phyloP scores from a whole-genome alignment of 2,888 invertebrate genomes.

The Acrobasis repandana region DNA sequence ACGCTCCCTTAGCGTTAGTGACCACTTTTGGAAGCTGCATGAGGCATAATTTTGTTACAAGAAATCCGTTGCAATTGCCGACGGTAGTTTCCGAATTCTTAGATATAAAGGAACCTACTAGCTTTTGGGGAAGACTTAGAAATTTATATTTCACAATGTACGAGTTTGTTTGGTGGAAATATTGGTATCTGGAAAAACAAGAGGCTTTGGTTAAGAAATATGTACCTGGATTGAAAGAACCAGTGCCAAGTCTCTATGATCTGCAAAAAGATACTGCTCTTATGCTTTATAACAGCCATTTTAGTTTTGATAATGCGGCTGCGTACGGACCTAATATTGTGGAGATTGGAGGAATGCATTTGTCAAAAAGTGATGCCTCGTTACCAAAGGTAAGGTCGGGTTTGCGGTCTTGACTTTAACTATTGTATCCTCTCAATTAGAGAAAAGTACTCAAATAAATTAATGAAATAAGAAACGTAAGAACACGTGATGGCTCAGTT shows the following conservation, averaged over 20 bases:
- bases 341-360: conserved; percentile 83
- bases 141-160: conserved; percentile 73
- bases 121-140: conserved; percentile 73
- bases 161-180: conserved; percentile 68
- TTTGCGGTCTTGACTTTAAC: neutral
- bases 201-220: conserved; percentile 62
- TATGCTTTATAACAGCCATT: conserved; percentile 76
- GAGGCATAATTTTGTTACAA: conserved; percentile 60
- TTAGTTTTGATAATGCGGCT: conserved; percentile 67
- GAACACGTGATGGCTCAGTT: no score
- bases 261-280: conserved; percentile 67
- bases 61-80: conserved; percentile 69
- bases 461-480: no score
- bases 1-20: conserved; percentile 62
- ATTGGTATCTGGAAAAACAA: conserved; percentile 63
- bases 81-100: conserved; percentile 65
- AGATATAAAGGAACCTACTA: conserved; percentile 71
- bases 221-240: conserved; percentile 56
- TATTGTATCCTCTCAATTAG: neutral
- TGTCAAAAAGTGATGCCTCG: conserved; percentile 52
- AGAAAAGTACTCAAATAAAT: no score
- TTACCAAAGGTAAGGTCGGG: conserved; percentile 55
- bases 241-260: conserved; percentile 65
- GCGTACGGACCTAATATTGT: conserved; percentile 81
- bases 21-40: conserved; percentile 73